Percentiles rank a stretch among this genome's conserved stretches.
These are phyloP conservation scores for Panagrolaimus sp. DNA, from an alignment of 1,140 invertebrate genomes.

Conservation along the genomic window DNA sequence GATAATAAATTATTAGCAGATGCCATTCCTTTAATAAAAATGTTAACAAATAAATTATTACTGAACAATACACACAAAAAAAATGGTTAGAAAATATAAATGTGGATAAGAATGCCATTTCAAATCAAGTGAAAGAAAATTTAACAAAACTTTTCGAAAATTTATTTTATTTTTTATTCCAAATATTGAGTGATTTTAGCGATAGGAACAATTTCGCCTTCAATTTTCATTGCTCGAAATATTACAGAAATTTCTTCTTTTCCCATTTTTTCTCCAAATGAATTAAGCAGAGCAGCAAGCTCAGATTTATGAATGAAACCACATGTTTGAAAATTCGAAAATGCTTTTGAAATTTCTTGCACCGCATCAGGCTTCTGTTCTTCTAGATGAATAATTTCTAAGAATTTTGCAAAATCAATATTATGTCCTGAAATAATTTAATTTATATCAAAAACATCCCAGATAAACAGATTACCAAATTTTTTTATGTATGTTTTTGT, in stretches of 20 bases:
- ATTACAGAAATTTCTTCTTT: constrained; percentile 1
- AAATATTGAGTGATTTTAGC: constrained; percentile 1
- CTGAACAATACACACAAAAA: no score
- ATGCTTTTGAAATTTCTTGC: background rate
- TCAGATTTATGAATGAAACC: background rate
- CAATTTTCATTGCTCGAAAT: background rate
- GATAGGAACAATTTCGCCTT: background rate
- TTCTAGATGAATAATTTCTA: constrained; percentile 2
- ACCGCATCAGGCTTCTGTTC: background rate
- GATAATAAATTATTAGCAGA: no score
- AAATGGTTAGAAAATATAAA: no score
- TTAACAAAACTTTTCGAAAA: no score
- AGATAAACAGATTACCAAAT: background rate
- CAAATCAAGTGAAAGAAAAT: no score
- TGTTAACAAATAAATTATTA: no score
- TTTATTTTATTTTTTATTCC: no score
- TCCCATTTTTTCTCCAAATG: constrained; percentile 12
- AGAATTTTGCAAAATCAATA: constrained; percentile 7
- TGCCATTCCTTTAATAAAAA: no score
- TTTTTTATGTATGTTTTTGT: background rate
- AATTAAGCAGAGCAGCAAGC: background rate
- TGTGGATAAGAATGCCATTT: no score
- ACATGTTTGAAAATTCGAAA: background rate
- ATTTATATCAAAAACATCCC: background rate
- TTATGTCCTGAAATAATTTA: background rate